A percentile compares a stretch with the other conserved stretches of the same genome.
phyloP scores from a whole-genome alignment of 2,888 invertebrate species.

The Branchellion lobata region DNA sequence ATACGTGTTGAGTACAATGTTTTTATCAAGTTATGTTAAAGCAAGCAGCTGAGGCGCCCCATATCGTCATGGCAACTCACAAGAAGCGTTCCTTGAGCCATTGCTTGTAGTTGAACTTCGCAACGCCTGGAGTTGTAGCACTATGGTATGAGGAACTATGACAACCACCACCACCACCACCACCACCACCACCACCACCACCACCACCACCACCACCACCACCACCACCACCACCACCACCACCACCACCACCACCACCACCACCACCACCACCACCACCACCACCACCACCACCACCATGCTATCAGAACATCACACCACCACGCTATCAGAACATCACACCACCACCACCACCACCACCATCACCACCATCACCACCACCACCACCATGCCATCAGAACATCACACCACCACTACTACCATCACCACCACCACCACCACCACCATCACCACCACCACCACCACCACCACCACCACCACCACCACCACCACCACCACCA shows the following conservation, averaged over 20 bases:
- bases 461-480: no score
- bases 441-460: no score
- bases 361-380: no score
- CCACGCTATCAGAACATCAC: no score
- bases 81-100: slow-evolving; percentile 14
- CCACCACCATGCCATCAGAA: no score
- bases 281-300: background rate
- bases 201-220: slow-evolving; percentile 4
- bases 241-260: background rate
- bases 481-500: no score
- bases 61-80: background rate
- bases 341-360: no score
- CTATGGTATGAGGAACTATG: background rate
- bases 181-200: slow-evolving; percentile 4
- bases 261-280: background rate
- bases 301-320: no score
- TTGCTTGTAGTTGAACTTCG: slow-evolving; percentile 30
- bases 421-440: no score
- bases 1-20: no score
- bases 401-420: no score
- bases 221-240: background rate
- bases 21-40: background rate
- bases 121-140: background rate
- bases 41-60: no score
- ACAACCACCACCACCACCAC: slow-evolving; percentile 4